Percentiles rank a stretch among this genome's conserved stretches.
Evolutionary conservation across 2,113 vertebrate genomes (phyloP).

Genomic region (Leptobrachium ailaonicum): DNA sequence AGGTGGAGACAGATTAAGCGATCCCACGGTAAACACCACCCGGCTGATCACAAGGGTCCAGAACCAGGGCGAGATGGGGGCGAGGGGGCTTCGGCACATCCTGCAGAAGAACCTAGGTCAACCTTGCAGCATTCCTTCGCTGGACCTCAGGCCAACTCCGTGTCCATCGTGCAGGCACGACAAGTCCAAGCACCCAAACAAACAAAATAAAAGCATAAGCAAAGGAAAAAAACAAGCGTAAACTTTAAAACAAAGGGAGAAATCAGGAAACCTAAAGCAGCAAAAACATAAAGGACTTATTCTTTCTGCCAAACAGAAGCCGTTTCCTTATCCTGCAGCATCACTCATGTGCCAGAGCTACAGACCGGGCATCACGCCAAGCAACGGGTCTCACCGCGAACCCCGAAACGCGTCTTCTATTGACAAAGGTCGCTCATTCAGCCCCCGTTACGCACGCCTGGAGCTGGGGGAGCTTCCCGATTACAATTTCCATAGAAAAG

Average conservation of each 20-base stretch:
- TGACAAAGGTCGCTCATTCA: constrained; percentile 54
- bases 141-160: constrained; percentile 18
- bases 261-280: background rate
- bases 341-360: constrained; percentile 76
- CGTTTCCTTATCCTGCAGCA: constrained; percentile 83
- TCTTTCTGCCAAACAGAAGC: constrained; percentile 7
- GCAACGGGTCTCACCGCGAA: constrained; percentile 66
- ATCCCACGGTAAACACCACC: constrained; percentile 70
- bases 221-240: constrained; percentile 58
- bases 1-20: constrained; percentile 89
- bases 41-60: constrained; percentile 72
- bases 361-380: constrained; percentile 47
- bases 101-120: constrained; percentile 58
- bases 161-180: background rate
- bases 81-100: constrained; percentile 61
- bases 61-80: constrained; percentile 61
- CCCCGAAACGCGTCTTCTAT: constrained; percentile 65
- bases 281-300: background rate
- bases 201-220: constrained; percentile 58
- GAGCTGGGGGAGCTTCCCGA: too few species aligned
- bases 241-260: constrained; percentile 12
- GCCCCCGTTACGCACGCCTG: too few species aligned
- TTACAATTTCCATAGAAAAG: too few species aligned
- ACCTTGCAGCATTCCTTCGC: constrained; percentile 63
- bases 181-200: constrained; percentile 17